Evolutionary conservation across 2,113 vertebrate species (phyloP).

Genomic region (Baryphthengus martii): DNA sequence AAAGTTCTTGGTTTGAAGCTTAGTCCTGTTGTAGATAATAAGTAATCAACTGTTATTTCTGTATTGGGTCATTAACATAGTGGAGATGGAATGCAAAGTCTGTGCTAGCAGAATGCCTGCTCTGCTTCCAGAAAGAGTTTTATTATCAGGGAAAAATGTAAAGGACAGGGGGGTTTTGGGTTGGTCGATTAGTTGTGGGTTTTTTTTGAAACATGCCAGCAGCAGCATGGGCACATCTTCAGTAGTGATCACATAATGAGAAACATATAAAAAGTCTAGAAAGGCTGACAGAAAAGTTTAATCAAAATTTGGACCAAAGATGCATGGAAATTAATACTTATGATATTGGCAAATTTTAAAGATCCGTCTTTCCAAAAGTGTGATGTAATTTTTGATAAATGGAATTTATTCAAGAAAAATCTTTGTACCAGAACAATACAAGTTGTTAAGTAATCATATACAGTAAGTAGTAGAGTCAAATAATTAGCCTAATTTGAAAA

Average conservation of each 20-base stretch:
- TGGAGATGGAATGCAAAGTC: neutral
- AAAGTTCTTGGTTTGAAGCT: neutral
- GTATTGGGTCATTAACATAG: rapidly evolving
- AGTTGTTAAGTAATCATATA: neutral
- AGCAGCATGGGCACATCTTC: neutral
- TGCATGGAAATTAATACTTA: neutral
- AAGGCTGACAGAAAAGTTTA: neutral
- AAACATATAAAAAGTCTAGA: neutral
- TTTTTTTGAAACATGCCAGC: neutral
- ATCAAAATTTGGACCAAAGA: neutral
- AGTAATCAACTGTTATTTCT: neutral
- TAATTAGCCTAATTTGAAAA: neutral
- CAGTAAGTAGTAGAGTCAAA: neutral
- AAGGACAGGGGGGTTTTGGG: neutral
- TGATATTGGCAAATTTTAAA: neutral
- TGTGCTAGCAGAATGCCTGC: neutral
- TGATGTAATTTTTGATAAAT: neutral
- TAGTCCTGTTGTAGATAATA: neutral
- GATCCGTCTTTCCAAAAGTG: neutral
- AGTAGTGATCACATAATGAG: neutral
- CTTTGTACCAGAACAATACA: neutral
- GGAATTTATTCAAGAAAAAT: neutral
- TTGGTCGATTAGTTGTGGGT: neutral
- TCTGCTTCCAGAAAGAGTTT: neutral
- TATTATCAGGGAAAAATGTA: neutral